Evolutionary conservation across 1,140 invertebrate genomes (phyloP).

Genomic region (Pinna nobilis): DNA sequence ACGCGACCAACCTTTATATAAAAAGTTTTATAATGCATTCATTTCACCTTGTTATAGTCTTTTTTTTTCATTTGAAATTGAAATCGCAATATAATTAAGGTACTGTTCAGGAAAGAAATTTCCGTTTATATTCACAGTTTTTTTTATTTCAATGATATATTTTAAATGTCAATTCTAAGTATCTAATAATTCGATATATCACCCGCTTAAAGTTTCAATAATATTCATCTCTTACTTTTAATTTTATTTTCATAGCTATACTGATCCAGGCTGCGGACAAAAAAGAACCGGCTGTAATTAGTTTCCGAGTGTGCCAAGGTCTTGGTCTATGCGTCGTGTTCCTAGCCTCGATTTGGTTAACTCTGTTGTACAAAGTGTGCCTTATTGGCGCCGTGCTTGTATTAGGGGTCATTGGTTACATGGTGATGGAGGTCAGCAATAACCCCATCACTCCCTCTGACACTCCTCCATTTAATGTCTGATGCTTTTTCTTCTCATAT

Average conservation of each 20-base stretch:
- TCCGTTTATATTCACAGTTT: too few species aligned
- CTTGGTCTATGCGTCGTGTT: constrained; percentile 37
- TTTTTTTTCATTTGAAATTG: too few species aligned
- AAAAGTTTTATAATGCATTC: too few species aligned
- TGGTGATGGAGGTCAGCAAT: constrained; percentile 39
- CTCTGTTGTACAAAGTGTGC: constrained; percentile 39
- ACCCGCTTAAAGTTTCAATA: not conserved
- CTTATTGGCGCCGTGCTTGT: constrained; percentile 30
- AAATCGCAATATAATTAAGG: too few species aligned
- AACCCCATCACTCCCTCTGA: constrained; percentile 40
- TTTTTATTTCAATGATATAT: too few species aligned
- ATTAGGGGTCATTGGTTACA: constrained; percentile 42
- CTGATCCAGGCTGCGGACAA: constrained; percentile 24
- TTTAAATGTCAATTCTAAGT: too few species aligned
- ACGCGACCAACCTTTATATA: too few species aligned
- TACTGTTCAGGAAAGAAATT: too few species aligned
- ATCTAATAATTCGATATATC: too few species aligned
- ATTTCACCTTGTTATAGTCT: too few species aligned
- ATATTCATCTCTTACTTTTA: not conserved
- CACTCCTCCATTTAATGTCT: constrained; percentile 25
- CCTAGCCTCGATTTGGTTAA: constrained; percentile 32
- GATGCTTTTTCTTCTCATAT: not conserved
- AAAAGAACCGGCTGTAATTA: constrained; percentile 35
- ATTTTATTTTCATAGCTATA: constrained; percentile 24
- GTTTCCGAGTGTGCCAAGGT: constrained; percentile 41